Evolutionary conservation across 2,113 vertebrate species (phyloP).

Genomic region (Girardinichthys multiradiatus): DNA sequence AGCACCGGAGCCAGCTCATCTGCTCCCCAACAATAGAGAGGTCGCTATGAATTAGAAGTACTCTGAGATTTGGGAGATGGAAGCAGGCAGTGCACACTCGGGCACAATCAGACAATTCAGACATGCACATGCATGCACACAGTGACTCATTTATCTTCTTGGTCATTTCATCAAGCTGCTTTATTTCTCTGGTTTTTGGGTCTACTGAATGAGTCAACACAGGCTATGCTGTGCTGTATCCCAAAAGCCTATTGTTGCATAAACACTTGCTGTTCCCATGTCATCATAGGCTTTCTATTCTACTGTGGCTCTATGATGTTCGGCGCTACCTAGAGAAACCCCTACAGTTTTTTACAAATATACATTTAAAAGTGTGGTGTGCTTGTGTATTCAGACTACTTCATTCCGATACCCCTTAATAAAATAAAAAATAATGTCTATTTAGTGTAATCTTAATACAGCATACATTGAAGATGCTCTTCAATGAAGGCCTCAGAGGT

Average conservation of each 20-base stretch:
- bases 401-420: too few relatives aligned
- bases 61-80: slow-evolving; percentile 62
- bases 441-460: too few relatives aligned
- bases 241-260: slow-evolving; percentile 62
- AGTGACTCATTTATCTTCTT: slow-evolving; percentile 38
- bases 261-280: slow-evolving; percentile 59
- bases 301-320: slow-evolving; percentile 47
- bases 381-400: neutral
- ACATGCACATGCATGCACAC: slow-evolving; percentile 24
- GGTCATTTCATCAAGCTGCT: slow-evolving; percentile 28
- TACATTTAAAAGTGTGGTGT: too few relatives aligned
- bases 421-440: too few relatives aligned
- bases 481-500: too few relatives aligned
- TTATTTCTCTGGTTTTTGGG: slow-evolving; percentile 28
- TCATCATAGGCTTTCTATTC: slow-evolving; percentile 67
- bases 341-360: neutral
- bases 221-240: slow-evolving; percentile 54
- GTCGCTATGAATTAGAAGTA: slow-evolving; percentile 75
- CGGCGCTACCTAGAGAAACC: slow-evolving; percentile 45
- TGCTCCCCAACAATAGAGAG: slow-evolving; percentile 71
- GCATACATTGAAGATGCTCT: too few relatives aligned
- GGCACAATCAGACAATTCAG: slow-evolving; percentile 36
- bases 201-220: slow-evolving; percentile 3
- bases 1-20: slow-evolving; percentile 64
- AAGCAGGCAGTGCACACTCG: slow-evolving; percentile 36